phyloP scores from a whole-genome alignment of 2,113 vertebrate species.

The Proterorhinus semilunaris region DNA sequence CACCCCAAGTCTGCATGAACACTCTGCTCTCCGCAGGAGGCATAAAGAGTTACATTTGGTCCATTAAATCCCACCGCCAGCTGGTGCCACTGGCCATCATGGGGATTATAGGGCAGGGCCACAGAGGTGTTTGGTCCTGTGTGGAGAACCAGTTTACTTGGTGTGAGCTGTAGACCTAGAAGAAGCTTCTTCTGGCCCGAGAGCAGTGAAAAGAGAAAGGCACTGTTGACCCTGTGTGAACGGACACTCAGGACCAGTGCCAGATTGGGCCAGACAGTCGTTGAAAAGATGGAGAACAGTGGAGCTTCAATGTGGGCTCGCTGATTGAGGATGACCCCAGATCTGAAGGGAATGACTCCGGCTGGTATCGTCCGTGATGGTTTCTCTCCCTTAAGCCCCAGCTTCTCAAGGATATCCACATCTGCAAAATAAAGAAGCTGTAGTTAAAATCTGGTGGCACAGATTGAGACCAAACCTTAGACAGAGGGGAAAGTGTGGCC shows the following conservation, averaged over 20 bases:
- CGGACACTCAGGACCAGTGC: slow-evolving; percentile 89
- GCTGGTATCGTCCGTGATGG: slow-evolving; percentile 76
- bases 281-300: slow-evolving; percentile 76
- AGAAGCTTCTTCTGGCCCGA: slow-evolving; percentile 84
- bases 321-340: slow-evolving; percentile 93
- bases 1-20: slow-evolving; percentile 72
- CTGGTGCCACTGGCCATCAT: slow-evolving; percentile 94
- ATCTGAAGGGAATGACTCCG: slow-evolving; percentile 90
- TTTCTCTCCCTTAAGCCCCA: slow-evolving; percentile 91
- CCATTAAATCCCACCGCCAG: slow-evolving; percentile 85
- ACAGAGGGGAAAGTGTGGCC: slow-evolving; percentile 11
- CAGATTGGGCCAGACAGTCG: slow-evolving; percentile 79
- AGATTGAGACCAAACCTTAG: slow-evolving; percentile 18
- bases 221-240: slow-evolving; percentile 92
- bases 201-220: slow-evolving; percentile 89
- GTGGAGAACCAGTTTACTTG: slow-evolving; percentile 84
- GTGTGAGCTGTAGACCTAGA: slow-evolving; percentile 90
- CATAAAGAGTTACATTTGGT: slow-evolving; percentile 86
- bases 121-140: slow-evolving; percentile 86
- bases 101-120: slow-evolving; percentile 88
- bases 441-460: slow-evolving; percentile 15
- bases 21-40: slow-evolving; percentile 87
- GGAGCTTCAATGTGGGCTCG: slow-evolving; percentile 84
- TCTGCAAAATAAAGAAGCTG: slow-evolving; percentile 69
- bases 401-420: slow-evolving; percentile 93